phyloP scores from a whole-genome alignment of 2,113 vertebrate genomes.

The Ceuthmochares aereus region DNA sequence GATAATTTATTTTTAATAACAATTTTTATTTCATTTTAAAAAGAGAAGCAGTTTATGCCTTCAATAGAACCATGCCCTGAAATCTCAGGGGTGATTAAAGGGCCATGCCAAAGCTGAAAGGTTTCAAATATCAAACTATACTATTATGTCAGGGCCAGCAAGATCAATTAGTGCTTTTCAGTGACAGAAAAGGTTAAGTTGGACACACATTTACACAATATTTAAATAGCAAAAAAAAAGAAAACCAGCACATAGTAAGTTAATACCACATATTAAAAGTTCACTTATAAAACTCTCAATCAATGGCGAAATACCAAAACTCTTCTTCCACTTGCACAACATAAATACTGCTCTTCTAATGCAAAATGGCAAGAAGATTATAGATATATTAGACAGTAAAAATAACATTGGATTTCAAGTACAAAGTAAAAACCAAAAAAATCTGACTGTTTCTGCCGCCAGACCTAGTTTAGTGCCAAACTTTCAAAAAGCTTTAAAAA shows the following conservation, averaged over 20 bases:
- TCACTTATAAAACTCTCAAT: not conserved
- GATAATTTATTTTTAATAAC: conserved; percentile 8
- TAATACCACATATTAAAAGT: not conserved
- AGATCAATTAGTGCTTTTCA: conserved; percentile 82
- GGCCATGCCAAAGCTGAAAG: conserved; percentile 69
- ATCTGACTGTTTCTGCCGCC: not conserved
- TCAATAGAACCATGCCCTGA: conserved; percentile 52
- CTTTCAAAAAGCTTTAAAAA: conserved; percentile 42
- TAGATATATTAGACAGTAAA: not conserved
- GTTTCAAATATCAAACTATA: conserved; percentile 83
- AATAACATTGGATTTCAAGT: not conserved
- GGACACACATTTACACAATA: conserved; percentile 47
- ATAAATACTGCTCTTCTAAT: not conserved
- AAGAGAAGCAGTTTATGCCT: conserved; percentile 35
- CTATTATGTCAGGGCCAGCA: conserved; percentile 76
- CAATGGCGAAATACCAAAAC: not conserved
- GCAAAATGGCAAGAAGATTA: not conserved
- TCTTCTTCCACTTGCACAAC: conserved; percentile 3
- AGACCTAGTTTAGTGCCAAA: not conserved
- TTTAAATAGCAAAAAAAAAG: not conserved
- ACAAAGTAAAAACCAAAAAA: not conserved
- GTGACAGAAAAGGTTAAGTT: conserved; percentile 78
- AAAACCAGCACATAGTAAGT: not conserved
- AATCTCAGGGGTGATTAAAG: conserved; percentile 77
- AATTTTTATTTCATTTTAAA: conserved; percentile 13